Evolutionary conservation across 2,113 vertebrate genomes (phyloP).

Genomic region (Zosterops borbonicus): DNA sequence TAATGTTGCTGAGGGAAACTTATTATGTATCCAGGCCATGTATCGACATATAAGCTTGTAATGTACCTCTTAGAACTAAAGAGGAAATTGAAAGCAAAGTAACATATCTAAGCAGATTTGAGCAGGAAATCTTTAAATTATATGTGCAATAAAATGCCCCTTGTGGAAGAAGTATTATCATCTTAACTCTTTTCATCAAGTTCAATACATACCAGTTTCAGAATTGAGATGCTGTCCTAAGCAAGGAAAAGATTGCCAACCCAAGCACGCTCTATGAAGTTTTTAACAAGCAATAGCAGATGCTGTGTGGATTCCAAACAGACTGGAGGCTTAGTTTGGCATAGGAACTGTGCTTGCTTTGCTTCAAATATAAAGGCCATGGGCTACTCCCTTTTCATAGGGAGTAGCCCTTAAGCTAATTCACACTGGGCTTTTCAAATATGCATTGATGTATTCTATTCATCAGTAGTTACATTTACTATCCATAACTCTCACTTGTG

Average conservation of each 20-base stretch:
- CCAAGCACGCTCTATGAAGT: neutral
- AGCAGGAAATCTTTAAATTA: neutral
- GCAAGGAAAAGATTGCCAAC: neutral
- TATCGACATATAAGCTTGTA: neutral
- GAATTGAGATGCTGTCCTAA: neutral
- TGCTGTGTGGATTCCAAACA: neutral
- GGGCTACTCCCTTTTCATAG: neutral
- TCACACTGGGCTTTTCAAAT: neutral
- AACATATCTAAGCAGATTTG: neutral
- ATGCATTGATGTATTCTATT: neutral
- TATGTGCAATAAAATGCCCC: neutral
- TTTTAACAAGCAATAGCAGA: neutral
- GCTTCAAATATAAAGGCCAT: neutral
- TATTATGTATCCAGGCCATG: neutral
- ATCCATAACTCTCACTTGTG: neutral
- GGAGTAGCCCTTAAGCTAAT: neutral
- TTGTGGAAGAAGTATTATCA: neutral
- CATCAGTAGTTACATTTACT: neutral
- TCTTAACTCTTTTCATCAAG: neutral
- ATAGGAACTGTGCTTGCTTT: neutral
- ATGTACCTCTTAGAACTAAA: neutral
- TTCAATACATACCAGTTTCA: neutral
- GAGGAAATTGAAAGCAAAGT: neutral
- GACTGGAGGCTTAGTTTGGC: neutral
- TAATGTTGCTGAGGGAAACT: neutral